Conservation (phyloP, 2,797 vertebrate species). For the Sternotherus odoratus region DNA sequence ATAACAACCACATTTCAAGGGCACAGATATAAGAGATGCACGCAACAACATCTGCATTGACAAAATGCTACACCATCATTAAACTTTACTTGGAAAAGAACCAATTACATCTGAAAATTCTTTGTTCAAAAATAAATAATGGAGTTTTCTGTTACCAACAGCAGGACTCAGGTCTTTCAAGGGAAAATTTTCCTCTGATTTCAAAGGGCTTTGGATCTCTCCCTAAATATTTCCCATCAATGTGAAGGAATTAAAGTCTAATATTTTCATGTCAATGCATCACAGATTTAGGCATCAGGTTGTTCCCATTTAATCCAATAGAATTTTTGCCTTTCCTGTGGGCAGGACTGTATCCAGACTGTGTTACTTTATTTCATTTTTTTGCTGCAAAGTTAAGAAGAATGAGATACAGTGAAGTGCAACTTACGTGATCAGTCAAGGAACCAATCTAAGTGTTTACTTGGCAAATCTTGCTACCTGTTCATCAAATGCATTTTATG, state of each 20-base stretch:
- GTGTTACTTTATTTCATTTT: neutral
- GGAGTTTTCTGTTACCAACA: neutral
- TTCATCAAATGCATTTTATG: neutral
- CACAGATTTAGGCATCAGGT: neutral
- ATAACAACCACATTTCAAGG: constrained; percentile 76
- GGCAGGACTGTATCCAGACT: neutral
- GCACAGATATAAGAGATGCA: constrained; percentile 37
- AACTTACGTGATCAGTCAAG: neutral
- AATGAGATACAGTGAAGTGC: neutral
- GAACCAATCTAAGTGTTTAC: neutral
- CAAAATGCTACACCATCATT: constrained; percentile 33
- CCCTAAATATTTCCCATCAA: neutral
- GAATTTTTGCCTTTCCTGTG: neutral
- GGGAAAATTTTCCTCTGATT: neutral
- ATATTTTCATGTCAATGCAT: neutral
- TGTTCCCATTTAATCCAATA: neutral
- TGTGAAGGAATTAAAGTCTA: neutral
- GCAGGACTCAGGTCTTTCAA: neutral
- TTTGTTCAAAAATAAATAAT: neutral
- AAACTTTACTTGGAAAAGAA: constrained; percentile 29
- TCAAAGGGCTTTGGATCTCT: neutral
- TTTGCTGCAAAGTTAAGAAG: neutral
- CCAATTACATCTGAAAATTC: constrained; percentile 28
- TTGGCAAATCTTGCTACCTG: neutral
- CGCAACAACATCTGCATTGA: constrained; percentile 14